Base-by-base conservation (phyloP, 2,113 vertebrate species). In the Acrocephalus kingi region DNA sequence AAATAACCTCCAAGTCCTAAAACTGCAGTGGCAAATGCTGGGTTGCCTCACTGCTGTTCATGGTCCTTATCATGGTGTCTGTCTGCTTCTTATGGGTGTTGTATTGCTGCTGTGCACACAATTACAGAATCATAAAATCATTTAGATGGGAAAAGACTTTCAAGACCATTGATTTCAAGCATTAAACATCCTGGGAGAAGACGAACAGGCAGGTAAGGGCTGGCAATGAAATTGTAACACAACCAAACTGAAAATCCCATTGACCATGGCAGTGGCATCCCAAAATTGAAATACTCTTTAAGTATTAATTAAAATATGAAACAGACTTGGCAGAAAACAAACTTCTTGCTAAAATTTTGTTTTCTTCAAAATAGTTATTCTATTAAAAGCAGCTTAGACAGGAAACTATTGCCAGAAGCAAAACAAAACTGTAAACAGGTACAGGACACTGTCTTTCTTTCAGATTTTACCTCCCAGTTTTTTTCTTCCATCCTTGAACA, bases 161-260 rank as follows among this genome's bases (percentile, higher is more conserved):
- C 3, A 62, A 49, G 55, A 31, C 13, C 30, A 67, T 46, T 0
- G 0, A 41, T 76, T 76, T 9, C 55, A 69, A 62, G 15, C 15
- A 35, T 35, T 55, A 31, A 76, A 31, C 25, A 27, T 58, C 41
- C 45, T 62, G 63, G 33, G 48, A 81, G 61, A 66, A 87, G 35
- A 43, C 39, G 43, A 58, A 59, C 21, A 71, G 9, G 37, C 18
- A 69, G 31, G 37, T 71, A 14, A 71, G 39, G 33, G 51, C 17
- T 45, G 31, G 46, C 41, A 86, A 17, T 5, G 19, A 35, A 76
- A 61, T 9, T 1, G 3, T 20, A 83, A 30, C 11, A 45, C 37
- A 67, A 24, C 2, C 43, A 54, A 76, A 80, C 2, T 8, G 10
- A 90, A 88, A 88, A 82, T 46, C 31, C 8, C 15, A 62, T 23